Evolutionary conservation across 2,113 vertebrate species (phyloP).

Genomic region (Ochotona princeps): DNA sequence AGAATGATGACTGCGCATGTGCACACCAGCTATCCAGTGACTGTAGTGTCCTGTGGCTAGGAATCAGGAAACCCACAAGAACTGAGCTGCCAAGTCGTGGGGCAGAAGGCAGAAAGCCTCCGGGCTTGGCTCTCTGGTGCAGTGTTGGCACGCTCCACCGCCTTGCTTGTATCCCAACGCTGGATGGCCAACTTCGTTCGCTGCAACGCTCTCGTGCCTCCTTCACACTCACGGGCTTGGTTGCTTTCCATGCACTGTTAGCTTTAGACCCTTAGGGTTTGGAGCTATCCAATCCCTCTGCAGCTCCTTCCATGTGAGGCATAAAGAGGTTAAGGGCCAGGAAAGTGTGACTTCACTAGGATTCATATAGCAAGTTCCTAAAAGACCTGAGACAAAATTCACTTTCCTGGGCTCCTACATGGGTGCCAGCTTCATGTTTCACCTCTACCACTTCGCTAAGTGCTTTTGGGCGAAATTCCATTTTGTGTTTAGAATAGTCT

Average conservation of each 20-base stretch:
- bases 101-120: background rate
- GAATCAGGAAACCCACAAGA: constrained; percentile 34
- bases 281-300: background rate
- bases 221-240: background rate
- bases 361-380: background rate
- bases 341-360: background rate
- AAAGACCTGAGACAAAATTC: background rate
- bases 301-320: background rate
- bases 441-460: background rate
- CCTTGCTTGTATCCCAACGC: background rate
- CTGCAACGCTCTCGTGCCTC: background rate
- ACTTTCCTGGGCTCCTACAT: background rate
- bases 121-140: background rate
- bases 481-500: background rate
- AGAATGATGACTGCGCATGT: constrained; percentile 65
- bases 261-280: background rate
- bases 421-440: background rate
- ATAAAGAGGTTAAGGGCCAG: background rate
- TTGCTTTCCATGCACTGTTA: background rate
- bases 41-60: constrained; percentile 46
- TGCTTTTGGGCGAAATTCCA: background rate
- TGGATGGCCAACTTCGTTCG: background rate
- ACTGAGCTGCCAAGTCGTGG: background rate
- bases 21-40: constrained; percentile 42
- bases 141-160: background rate